Conservation (phyloP, 92 coral and sea anemone species). For the Palythoa grandis region DNA sequence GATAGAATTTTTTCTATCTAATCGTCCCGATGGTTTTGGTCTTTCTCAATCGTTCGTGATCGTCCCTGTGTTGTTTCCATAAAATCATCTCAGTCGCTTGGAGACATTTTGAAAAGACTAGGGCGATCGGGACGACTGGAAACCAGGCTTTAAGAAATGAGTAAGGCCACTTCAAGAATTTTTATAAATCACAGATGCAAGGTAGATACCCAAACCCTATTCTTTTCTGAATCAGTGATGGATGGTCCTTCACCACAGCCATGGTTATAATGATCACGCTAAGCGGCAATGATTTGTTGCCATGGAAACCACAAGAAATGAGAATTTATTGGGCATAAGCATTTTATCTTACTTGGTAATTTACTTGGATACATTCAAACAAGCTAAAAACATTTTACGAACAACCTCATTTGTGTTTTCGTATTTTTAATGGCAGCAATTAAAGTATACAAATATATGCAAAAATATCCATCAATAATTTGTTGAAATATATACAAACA, state of each 20-base stretch:
- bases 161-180: background rate
- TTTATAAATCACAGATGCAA: constrained; percentile 9
- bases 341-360: background rate
- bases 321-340: background rate
- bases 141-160: background rate
- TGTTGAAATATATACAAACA: no score
- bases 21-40: no score
- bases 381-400: constrained; percentile 1
- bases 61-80: no score
- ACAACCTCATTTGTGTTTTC: constrained; percentile 15
- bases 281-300: no score
- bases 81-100: no score
- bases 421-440: background rate
- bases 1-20: no score
- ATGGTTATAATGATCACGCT: no score
- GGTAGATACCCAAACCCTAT: constrained; percentile 1
- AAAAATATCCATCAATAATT: background rate
- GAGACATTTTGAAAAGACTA: no score
- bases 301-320: background rate
- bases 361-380: background rate
- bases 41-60: no score
- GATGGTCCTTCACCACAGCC: no score
- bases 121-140: no score
- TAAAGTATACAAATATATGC: background rate
- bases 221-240: background rate